Base-by-base conservation (phyloP, 2,797 vertebrate genomes). In the Petrocephalus sullivani region DNA sequence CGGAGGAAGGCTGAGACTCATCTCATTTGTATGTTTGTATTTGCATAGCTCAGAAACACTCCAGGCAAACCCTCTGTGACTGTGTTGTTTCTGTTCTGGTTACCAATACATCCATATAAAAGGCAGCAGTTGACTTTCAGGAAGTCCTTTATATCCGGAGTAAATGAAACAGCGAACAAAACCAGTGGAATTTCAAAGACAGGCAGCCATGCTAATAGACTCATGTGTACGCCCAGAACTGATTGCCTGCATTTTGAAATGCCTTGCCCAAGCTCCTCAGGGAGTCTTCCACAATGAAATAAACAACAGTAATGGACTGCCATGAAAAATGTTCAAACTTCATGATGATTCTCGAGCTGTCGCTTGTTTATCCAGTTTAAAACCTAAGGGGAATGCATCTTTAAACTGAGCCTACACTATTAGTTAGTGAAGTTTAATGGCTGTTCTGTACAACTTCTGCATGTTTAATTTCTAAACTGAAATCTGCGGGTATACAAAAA, bases 351-450 rank as follows among this genome's bases (percentile, higher is more conserved):
- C 90, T 88, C 92, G 90, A 90, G 91, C 92, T 93, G 92, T 71
- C 90, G 89, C 92, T 93, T 94, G 92, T 94, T 94, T 94, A 94
- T 89, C 90, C 92, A 90, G 91, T 92, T 92, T 91, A 90, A 93
- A 28, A 93, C 91, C 83, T 87, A 89, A 92, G 90, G 90, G 88
- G 89, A 91, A 93, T 94, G 90, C 89, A 91, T 94, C 93, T 93
- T 90, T 90, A 91, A 92, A 92, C 92, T 78, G 88, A 81, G 60
- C 90, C 87, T 14, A 88, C 67, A 41, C 28, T 41, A 19, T 90
- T 61, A 90, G 90, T 90, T 89, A 60, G 86, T 92, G 89, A 90
- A 92, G 91, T 92, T 49, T 10, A 61, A 83, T 89, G 87, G 88
- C 82, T 75, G 71, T 23, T 85, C 85, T 46, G 78, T 89, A 89